phyloP scores from a whole-genome alignment of 2,797 vertebrate species.

The Argya squamiceps region DNA sequence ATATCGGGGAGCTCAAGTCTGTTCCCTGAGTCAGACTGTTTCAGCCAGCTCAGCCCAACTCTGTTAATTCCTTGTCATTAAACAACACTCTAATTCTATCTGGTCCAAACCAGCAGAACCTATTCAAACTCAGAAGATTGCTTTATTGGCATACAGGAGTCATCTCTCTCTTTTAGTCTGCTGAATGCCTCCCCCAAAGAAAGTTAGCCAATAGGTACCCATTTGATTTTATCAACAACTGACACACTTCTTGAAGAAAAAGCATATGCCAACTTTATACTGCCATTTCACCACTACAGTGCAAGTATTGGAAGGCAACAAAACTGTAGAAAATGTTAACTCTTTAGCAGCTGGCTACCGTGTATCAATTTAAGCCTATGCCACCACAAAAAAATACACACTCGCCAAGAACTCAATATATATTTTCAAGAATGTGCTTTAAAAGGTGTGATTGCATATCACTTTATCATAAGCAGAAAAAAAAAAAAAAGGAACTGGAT shows the following conservation, averaged over 20 bases:
- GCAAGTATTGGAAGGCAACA: neutral
- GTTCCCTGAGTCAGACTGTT: neutral
- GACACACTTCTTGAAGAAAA: neutral
- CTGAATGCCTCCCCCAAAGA: fast-evolving
- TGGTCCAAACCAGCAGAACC: neutral
- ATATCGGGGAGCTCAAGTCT: fast-evolving
- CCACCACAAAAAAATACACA: neutral
- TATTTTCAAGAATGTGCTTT: neutral
- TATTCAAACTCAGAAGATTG: neutral
- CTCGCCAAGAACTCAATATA: neutral
- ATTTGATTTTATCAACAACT: neutral
- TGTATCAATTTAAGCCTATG: neutral
- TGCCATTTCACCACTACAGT: neutral
- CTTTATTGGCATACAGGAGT: neutral
- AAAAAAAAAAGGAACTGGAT: neutral
- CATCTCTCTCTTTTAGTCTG: neutral
- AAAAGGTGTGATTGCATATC: neutral
- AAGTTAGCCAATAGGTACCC: neutral
- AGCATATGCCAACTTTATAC: neutral
- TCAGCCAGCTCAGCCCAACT: neutral
- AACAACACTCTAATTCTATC: fast-evolving
- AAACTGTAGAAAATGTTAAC: neutral
- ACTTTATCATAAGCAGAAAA: neutral
- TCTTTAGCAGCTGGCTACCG: neutral
- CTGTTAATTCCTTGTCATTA: neutral